Conservation (phyloP, 2,113 vertebrate species). For the Chaetodon auriga region DNA sequence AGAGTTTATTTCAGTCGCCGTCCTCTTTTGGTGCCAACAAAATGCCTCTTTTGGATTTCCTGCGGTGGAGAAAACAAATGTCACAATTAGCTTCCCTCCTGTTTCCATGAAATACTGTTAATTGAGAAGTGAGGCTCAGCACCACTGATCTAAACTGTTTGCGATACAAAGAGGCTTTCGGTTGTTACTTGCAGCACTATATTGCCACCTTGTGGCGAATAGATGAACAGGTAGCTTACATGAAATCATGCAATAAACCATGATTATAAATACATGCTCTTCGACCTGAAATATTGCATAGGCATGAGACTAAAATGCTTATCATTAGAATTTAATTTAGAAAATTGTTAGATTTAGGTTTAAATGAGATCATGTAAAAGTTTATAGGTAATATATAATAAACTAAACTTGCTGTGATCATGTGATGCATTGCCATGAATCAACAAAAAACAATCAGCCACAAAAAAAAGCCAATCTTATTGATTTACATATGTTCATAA, state of each 20-base stretch:
- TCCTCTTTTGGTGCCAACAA: background rate
- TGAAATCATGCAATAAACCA: background rate
- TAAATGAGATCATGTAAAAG: background rate
- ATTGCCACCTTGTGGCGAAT: slow-evolving; percentile 71
- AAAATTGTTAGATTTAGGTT: background rate
- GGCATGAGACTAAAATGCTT: background rate
- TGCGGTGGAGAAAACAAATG: slow-evolving; percentile 17
- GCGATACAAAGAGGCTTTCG: background rate
- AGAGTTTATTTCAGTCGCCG: background rate
- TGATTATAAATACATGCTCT: no score
- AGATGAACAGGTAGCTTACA: slow-evolving; percentile 5
- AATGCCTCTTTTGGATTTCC: slow-evolving; percentile 10
- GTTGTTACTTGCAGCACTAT: background rate
- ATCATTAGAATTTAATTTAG: no score
- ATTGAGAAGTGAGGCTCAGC: background rate
- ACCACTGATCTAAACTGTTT: background rate
- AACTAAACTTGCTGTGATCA: background rate
- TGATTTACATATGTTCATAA: background rate
- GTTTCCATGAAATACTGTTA: background rate
- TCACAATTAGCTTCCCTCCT: background rate
- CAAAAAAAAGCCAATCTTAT: background rate
- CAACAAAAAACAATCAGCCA: background rate
- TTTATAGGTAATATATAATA: no score
- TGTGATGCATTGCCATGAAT: no score
- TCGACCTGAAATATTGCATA: background rate